phyloP scores from a whole-genome alignment of 1,140 invertebrate species.

The Heliconius hermathena region DNA sequence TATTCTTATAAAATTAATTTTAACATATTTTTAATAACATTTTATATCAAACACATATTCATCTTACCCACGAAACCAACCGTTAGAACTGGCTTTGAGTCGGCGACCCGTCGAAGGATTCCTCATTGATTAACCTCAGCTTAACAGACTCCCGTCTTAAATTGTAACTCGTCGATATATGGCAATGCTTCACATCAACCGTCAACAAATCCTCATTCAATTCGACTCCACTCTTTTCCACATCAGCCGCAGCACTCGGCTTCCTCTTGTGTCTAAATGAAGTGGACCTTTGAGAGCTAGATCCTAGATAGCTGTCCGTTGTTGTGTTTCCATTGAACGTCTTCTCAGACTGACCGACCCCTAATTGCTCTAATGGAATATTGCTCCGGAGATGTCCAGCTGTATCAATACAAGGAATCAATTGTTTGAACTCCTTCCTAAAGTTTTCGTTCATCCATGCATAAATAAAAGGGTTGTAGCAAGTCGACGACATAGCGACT shows the following conservation, averaged over 20 bases:
- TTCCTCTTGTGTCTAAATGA: constrained; percentile 76
- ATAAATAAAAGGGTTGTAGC: constrained; percentile 96
- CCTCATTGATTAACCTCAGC: constrained; percentile 77
- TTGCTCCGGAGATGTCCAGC: constrained; percentile 65
- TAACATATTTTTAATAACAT: background rate
- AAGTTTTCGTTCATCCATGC: constrained; percentile 99
- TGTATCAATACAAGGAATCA: constrained; percentile 88
- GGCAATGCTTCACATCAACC: constrained; percentile 75
- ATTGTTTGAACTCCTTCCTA: constrained; percentile 96
- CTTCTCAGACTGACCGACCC: constrained; percentile 83
- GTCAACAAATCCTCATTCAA: constrained; percentile 74
- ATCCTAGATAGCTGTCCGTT: constrained; percentile 71
- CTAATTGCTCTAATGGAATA: constrained; percentile 71
- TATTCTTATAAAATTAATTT: too few relatives aligned
- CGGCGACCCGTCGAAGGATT: constrained; percentile 69
- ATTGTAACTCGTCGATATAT: constrained; percentile 78
- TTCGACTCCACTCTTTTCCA: constrained; percentile 77
- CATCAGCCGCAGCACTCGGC: constrained; percentile 72
- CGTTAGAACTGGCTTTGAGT: constrained; percentile 76
- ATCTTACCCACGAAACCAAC: constrained; percentile 65
- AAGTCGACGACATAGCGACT: constrained; percentile 97
- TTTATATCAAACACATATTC: background rate
- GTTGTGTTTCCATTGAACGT: constrained; percentile 88
- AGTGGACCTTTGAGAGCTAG: constrained; percentile 65
- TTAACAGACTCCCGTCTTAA: constrained; percentile 76